Percentiles rank a stretch among this genome's conserved stretches.
Conservation (phyloP, 1,140 invertebrate species). For the Watersipora subatra region DNA sequence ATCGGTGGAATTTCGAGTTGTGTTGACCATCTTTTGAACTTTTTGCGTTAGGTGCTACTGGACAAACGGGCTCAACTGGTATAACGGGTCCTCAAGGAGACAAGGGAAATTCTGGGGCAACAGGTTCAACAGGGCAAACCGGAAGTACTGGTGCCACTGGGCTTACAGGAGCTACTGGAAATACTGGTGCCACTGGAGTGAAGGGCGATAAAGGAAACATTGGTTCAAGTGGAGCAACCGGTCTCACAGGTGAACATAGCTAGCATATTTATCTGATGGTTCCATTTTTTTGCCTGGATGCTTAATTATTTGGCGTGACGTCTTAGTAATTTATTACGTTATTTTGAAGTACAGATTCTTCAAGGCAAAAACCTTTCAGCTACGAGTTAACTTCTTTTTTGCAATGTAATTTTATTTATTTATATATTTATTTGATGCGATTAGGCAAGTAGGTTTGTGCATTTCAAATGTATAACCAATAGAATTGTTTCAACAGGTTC, state of each 20-base stretch:
- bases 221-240: constrained; percentile 4
- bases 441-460: too few species aligned
- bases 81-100: too few species aligned
- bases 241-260: not conserved
- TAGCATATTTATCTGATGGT: not conserved
- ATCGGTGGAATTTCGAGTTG: not conserved
- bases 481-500: too few species aligned
- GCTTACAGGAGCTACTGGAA: too few species aligned
- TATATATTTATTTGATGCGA: not conserved
- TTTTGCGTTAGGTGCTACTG: not conserved
- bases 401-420: not conserved
- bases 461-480: too few species aligned
- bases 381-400: not conserved
- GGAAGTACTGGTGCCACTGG: too few species aligned
- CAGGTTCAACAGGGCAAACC: too few species aligned
- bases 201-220: too few species aligned
- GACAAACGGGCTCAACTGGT: constrained; percentile 4
- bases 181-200: too few species aligned
- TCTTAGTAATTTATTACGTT: not conserved
- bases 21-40: too few species aligned
- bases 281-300: not conserved
- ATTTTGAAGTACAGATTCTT: not conserved
- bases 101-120: too few species aligned
- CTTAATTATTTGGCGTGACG: not conserved
- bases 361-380: not conserved